A percentile compares a stretch with the other conserved stretches of the same genome.
Evolutionary conservation across 1,140 invertebrate genomes (phyloP).

Genomic region (Thaumetopoea pityocampa): DNA sequence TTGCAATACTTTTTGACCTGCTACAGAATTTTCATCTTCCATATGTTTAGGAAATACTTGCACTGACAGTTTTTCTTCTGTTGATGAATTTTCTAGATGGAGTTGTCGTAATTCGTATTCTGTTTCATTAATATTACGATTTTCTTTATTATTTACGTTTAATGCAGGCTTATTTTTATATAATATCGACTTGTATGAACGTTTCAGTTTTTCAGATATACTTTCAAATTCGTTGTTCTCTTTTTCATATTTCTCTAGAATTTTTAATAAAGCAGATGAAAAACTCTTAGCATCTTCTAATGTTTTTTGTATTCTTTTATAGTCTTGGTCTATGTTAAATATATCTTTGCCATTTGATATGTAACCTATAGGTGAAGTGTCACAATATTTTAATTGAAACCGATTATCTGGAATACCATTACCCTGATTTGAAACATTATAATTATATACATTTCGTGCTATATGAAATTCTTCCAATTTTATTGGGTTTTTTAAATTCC

Average conservation of each 20-base stretch:
- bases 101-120: no score
- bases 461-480: not conserved
- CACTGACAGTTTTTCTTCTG: no score
- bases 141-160: no score
- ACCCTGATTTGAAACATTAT: not conserved
- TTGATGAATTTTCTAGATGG: no score
- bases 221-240: conserved; percentile 41
- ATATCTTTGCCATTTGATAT: not conserved
- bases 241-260: conserved; percentile 41
- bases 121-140: no score
- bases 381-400: no score
- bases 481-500: no score
- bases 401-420: no score
- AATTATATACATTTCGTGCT: not conserved
- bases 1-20: no score
- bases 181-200: conserved; percentile 1
- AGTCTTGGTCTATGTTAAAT: conserved; percentile 13
- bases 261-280: conserved; percentile 30
- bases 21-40: no score
- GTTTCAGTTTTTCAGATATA: conserved; percentile 30
- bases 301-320: conserved; percentile 27
- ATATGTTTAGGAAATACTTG: no score
- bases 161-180: not conserved
- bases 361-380: no score
- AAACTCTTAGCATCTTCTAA: conserved; percentile 35